phyloP scores from a whole-genome alignment of 1,140 invertebrate species.

The Hylaeus volcanicus region DNA sequence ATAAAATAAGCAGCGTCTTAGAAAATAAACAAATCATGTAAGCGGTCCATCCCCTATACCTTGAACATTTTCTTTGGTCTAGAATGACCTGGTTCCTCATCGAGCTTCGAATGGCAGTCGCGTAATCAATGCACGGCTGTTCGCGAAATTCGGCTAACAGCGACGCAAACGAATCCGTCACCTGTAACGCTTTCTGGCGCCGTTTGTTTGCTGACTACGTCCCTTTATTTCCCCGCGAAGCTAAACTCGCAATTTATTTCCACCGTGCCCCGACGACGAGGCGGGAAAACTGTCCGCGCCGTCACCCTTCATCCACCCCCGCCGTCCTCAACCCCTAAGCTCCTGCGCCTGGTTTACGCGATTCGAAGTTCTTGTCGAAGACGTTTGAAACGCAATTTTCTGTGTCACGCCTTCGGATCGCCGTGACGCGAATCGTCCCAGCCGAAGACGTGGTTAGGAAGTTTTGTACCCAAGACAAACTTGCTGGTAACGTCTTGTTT shows the following conservation, averaged over 20 bases:
- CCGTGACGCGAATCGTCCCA: background rate
- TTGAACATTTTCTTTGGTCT: slow-evolving; percentile 26
- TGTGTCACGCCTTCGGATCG: background rate
- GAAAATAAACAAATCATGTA: too few relatives aligned
- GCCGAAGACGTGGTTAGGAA: too few relatives aligned
- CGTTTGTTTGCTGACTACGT: background rate
- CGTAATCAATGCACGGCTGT: slow-evolving; percentile 48
- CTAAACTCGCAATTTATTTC: slow-evolving; percentile 33
- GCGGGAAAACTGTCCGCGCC: background rate
- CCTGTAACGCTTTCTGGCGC: slow-evolving; percentile 8
- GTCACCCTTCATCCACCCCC: too few relatives aligned
- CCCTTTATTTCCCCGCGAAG: background rate
- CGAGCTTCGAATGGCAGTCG: slow-evolving; percentile 46
- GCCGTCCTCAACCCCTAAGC: background rate
- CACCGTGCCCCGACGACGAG: background rate
- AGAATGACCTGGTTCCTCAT: background rate
- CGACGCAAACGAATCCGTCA: slow-evolving; percentile 22
- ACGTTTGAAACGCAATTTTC: slow-evolving; percentile 21
- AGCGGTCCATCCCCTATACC: too few relatives aligned
- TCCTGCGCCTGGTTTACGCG: slow-evolving; percentile 11
- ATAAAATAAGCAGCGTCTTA: too few relatives aligned
- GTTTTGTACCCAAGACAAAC: too few relatives aligned
- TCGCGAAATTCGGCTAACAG: slow-evolving; percentile 22
- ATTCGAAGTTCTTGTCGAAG: slow-evolving; percentile 2
- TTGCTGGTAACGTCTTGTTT: too few relatives aligned